These are phyloP conservation scores for Uloborus plumipes DNA, from an alignment of 2,888 invertebrate species.

Conservation along the genomic window DNA sequence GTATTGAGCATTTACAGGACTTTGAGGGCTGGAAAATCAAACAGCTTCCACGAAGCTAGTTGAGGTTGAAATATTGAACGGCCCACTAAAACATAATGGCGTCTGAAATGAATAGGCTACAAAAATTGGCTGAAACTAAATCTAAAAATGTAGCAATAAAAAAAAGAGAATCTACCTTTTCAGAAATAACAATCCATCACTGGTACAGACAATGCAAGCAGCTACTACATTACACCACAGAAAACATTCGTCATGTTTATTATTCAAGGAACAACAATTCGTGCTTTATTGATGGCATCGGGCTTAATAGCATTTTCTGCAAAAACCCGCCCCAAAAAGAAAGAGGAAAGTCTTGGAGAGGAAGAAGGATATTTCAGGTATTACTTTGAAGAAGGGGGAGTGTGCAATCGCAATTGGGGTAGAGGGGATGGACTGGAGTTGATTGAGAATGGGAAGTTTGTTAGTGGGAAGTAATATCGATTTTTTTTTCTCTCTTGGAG, in stretches of 20 bases:
- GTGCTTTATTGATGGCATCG: constrained; percentile 61
- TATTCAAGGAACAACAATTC: constrained; percentile 64
- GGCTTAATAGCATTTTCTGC: constrained; percentile 60
- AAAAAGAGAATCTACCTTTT: constrained; percentile 42
- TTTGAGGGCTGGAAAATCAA: neutral
- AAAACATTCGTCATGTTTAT: constrained; percentile 63
- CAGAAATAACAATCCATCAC: constrained; percentile 59
- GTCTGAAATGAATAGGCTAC: neutral
- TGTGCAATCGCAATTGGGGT: constrained; percentile 40
- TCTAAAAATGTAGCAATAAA: constrained; percentile 13
- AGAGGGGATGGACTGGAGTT: constrained; percentile 43
- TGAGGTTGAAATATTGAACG: constrained; percentile 26
- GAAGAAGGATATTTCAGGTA: constrained; percentile 41
- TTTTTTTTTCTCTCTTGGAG: constrained; percentile 32
- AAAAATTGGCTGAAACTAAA: constrained; percentile 7
- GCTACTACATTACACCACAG: constrained; percentile 52
- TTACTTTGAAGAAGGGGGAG: constrained; percentile 38
- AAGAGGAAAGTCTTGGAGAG: neutral
- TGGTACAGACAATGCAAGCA: constrained; percentile 41
- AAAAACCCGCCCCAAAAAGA: constrained; percentile 9
- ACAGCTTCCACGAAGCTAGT: neutral
- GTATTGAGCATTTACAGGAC: neutral
- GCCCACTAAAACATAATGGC: constrained; percentile 22
- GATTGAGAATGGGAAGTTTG: constrained; percentile 60
- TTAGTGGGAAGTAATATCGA: constrained; percentile 45